A percentile compares a stretch with the other conserved stretches of the same genome.
phyloP scores from a whole-genome alignment of 2,888 invertebrate genomes.

The Charanyca ferruginea region DNA sequence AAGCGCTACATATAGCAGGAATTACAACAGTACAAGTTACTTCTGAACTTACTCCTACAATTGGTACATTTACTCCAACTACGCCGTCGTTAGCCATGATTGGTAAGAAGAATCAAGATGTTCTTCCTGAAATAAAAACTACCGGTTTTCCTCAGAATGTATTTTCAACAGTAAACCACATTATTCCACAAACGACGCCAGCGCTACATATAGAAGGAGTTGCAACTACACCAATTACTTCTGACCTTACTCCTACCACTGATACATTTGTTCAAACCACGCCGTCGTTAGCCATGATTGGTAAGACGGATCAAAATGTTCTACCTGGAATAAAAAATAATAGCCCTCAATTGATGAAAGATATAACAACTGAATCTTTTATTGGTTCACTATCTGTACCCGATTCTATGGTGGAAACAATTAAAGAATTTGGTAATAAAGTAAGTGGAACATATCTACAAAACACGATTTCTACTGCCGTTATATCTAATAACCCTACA shows the following conservation, averaged over 20 bases:
- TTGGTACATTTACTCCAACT: neutral
- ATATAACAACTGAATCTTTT: slow-evolving; percentile 22
- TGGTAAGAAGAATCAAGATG: neutral
- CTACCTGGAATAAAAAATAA: neutral
- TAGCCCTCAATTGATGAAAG: neutral
- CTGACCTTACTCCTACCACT: neutral
- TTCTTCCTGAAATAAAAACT: neutral
- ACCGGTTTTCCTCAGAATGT: neutral
- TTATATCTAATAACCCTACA: neutral
- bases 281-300: neutral
- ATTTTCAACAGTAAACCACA: neutral
- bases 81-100: neutral
- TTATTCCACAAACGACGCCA: neutral
- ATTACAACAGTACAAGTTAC: neutral
- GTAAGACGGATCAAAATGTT: neutral
- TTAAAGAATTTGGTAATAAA: slow-evolving; percentile 13
- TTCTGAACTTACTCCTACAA: neutral
- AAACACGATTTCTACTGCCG: slow-evolving; percentile 1
- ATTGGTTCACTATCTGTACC: slow-evolving; percentile 12
- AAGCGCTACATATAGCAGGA: neutral
- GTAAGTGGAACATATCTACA: slow-evolving; percentile 6
- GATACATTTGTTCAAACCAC: neutral
- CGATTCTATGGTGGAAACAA: slow-evolving; percentile 41
- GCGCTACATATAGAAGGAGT: no score
- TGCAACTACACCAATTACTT: neutral